Conservation (phyloP, 2,113 vertebrate species). For the Microcebus lehilahytsara region DNA sequence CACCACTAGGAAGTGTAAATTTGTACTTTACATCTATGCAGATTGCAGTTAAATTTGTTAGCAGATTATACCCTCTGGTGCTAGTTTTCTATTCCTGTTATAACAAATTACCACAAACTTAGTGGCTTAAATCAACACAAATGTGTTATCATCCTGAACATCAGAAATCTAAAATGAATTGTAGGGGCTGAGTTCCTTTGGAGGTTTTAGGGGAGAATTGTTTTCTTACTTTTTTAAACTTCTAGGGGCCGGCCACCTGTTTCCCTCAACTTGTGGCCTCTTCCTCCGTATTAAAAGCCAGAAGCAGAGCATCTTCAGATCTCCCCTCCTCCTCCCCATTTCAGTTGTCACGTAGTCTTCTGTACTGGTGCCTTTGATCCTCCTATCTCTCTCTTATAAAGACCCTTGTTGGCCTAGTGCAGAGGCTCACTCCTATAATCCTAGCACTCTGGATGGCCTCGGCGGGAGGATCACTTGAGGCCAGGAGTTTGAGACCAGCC, state of each 20-base stretch:
- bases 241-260: background rate
- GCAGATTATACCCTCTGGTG: background rate
- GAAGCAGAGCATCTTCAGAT: fast-evolving
- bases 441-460: too few relatives aligned
- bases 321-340: fast-evolving
- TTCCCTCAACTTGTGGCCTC: background rate
- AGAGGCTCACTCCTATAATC: too few relatives aligned
- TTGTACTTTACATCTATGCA: too few relatives aligned
- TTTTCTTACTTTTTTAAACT: background rate
- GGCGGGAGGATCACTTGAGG: too few relatives aligned
- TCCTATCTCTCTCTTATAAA: too few relatives aligned
- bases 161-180: background rate
- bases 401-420: too few relatives aligned
- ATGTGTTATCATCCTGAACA: background rate
- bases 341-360: background rate
- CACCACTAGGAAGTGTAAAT: background rate
- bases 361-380: background rate
- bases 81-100: background rate
- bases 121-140: background rate
- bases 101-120: background rate
- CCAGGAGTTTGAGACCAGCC: too few relatives aligned
- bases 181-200: background rate
- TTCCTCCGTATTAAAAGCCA: background rate
- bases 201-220: fast-evolving
- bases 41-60: background rate